Evolutionary conservation across 2,113 vertebrate genomes (phyloP).

Genomic region (Psephotus haematonotus): DNA sequence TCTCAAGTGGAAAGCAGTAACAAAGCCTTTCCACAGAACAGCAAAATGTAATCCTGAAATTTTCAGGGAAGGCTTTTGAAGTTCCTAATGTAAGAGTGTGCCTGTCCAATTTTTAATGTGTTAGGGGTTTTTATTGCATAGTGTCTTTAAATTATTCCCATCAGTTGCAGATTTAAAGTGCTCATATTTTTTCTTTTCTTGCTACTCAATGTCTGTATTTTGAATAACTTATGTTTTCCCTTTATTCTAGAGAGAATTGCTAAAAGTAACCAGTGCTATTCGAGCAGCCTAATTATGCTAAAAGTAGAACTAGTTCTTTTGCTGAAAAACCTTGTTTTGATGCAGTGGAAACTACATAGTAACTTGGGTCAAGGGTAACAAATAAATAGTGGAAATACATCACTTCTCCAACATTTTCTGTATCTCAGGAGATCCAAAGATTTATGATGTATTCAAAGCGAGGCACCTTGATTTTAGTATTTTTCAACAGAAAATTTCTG

Average conservation of each 20-base stretch:
- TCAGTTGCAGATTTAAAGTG: not conserved
- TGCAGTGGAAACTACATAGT: not conserved
- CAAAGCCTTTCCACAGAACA: conserved; percentile 17
- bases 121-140: not conserved
- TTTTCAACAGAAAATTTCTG: not conserved
- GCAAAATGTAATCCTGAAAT: not conserved
- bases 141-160: not conserved
- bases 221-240: not conserved
- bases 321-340: not conserved
- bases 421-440: not conserved
- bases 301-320: not conserved
- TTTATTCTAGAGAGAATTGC: not conserved
- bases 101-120: not conserved
- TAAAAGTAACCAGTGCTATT: not conserved
- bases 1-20: conserved; percentile 63
- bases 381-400: not conserved
- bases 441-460: not conserved
- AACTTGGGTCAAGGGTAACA: not conserved
- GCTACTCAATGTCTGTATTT: not conserved
- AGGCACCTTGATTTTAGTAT: not conserved
- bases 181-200: not conserved
- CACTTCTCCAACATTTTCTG: not conserved
- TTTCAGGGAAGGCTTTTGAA: not conserved
- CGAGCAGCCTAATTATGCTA: not conserved
- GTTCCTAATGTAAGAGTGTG: not conserved